Evolutionary conservation across 1,140 invertebrate species (phyloP), one percentile per base, ranked within the genome.

Genomic region (Heliconius melpomene): DNA sequence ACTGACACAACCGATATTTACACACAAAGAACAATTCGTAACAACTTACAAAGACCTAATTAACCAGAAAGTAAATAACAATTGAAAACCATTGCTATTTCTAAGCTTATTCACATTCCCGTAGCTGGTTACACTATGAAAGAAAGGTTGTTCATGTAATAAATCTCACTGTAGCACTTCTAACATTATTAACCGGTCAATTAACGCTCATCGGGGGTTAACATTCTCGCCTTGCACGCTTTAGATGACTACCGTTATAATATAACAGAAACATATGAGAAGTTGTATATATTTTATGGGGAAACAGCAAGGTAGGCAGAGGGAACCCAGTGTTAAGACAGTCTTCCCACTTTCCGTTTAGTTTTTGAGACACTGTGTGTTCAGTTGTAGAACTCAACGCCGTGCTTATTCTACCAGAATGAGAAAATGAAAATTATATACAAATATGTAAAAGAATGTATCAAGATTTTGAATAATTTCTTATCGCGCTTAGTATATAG

Each of bases 201-300:
- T 66, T 66, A 66, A 66, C 60, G 60, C 60, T 29, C 60, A 66
- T 66, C 60, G 60, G 60, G 60, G 60, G 60, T 66, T 66, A 66
- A 29, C 60, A 66, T 66, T 66, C 60, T 66, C 26, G 13, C 60
- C 60, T 23, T 66, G 26, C 23, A 66, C 60, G 26, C 26, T 66
- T 29, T 26, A 66, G 60, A 66, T 66, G 60, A 26, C 60, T 29
- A 7, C 60, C 9, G 60, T 66, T 66, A 66, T 29, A 66, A 66
- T 66, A 66, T 66, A 66, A 29, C 60, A 66, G 60, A n/a, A 66
- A 29, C 11, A 16, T 6, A 26, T 66, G 60, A 66, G 54, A 36
- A 36, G 32, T 36, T 36, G 32, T 36, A 36, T 7, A 36, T 36
- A 7, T 7, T 36, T 3, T 40, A 40, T 40, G 9, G 11, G 38